A percentile compares a stretch with the other conserved stretches of the same genome.
These are phyloP conservation scores for Nomada fabriciana DNA, from an alignment of 2,888 invertebrate species.

Conservation along the genomic window DNA sequence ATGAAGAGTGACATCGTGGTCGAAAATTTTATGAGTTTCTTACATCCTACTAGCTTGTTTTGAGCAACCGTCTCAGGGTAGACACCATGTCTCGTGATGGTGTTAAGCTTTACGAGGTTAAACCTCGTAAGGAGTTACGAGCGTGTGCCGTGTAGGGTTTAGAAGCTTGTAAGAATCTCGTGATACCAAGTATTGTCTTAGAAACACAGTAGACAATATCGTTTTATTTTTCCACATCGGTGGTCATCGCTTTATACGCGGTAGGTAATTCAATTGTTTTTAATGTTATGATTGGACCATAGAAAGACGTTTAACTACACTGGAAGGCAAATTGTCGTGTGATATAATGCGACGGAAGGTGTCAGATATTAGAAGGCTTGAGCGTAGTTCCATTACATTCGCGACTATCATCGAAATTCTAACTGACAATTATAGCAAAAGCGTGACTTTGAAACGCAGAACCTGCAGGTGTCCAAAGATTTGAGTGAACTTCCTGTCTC, in stretches of 20 bases:
- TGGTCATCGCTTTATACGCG: neutral
- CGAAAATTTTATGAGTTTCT: slow-evolving; percentile 56
- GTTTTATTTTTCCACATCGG: neutral
- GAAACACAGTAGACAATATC: neutral
- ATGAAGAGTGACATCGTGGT: slow-evolving; percentile 39
- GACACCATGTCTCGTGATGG: slow-evolving; percentile 34
- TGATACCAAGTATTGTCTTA: slow-evolving; percentile 7
- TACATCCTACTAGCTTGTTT: slow-evolving; percentile 22
- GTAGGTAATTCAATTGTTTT: too few species aligned
- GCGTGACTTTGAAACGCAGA: neutral
- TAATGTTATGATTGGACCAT: too few species aligned
- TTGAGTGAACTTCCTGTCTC: slow-evolving; percentile 9
- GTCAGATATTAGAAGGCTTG: neutral
- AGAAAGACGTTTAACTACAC: neutral
- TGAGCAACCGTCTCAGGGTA: slow-evolving; percentile 30
- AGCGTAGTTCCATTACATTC: neutral
- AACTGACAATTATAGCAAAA: neutral
- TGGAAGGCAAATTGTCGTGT: neutral
- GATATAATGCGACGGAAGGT: neutral
- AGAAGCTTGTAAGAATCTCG: slow-evolving; percentile 33
- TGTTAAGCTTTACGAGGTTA: slow-evolving; percentile 54
- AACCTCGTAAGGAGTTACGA: slow-evolving; percentile 61
- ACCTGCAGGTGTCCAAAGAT: slow-evolving; percentile 9
- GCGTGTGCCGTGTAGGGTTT: slow-evolving; percentile 30
- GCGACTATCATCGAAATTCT: neutral